These are phyloP conservation scores for Calameuta filiformis DNA, from an alignment of 2,888 invertebrate species.

Conservation along the genomic window DNA sequence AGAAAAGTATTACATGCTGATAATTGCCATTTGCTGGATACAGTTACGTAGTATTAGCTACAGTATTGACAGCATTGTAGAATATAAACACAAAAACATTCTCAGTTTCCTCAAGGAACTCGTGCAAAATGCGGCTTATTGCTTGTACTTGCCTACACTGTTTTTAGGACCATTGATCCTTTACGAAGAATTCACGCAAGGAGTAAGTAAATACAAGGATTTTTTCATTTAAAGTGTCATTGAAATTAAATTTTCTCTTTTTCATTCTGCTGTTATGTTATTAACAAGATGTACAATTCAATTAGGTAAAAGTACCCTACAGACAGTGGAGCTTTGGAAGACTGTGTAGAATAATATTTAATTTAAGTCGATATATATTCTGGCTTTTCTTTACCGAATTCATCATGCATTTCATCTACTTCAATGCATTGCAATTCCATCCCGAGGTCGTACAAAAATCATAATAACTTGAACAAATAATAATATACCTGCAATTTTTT, in stretches of 20 bases:
- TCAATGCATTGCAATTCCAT: constrained; percentile 79
- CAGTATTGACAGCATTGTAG: constrained; percentile 70
- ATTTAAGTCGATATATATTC: constrained; percentile 70
- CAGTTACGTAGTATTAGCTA: constrained; percentile 82
- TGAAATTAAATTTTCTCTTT: constrained; percentile 5
- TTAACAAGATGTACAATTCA: constrained; percentile 14
- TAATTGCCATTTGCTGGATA: constrained; percentile 76
- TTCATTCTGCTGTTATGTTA: constrained; percentile 1
- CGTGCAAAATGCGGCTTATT: constrained; percentile 73
- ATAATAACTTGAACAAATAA: not conserved
- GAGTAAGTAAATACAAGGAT: constrained; percentile 54
- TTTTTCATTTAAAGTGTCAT: not conserved
- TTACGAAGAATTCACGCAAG: constrained; percentile 75
- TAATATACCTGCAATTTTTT: not conserved
- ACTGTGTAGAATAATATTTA: constrained; percentile 37
- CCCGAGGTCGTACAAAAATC: constrained; percentile 67
- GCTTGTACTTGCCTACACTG: constrained; percentile 85
- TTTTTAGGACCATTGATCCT: constrained; percentile 87
- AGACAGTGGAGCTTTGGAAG: constrained; percentile 45
- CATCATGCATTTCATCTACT: constrained; percentile 83
- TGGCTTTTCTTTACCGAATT: constrained; percentile 80
- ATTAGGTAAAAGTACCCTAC: constrained; percentile 62
- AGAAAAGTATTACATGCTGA: constrained; percentile 70
- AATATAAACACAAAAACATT: constrained; percentile 50
- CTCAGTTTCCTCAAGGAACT: constrained; percentile 66